Percentiles rank a stretch among this genome's conserved stretches.
phyloP scores from a whole-genome alignment of 2,113 vertebrate species.

The Boulengeromyrus knoepffleri region DNA sequence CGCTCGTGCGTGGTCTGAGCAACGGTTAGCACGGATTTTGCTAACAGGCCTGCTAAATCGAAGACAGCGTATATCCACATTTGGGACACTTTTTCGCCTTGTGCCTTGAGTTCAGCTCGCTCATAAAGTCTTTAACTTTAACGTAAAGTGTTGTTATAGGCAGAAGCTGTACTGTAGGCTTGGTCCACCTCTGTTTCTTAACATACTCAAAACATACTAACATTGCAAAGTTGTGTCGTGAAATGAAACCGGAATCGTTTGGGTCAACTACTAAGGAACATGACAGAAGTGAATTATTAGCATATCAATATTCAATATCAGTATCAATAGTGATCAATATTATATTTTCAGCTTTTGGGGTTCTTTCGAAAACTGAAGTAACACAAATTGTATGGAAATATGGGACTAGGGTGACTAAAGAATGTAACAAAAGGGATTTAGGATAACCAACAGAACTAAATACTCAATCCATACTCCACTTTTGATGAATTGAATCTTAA shows the following conservation, averaged over 20 bases:
- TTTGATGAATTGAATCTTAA: not conserved
- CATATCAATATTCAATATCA: not conserved
- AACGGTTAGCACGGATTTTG: not conserved
- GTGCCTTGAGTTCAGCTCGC: not conserved
- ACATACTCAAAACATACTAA: not conserved
- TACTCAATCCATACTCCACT: not conserved
- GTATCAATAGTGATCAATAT: not conserved
- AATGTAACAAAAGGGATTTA: not conserved
- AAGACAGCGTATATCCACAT: not conserved
- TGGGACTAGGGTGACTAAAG: not conserved
- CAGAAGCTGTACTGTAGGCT: not conserved
- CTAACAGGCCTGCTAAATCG: not conserved
- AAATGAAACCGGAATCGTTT: not conserved
- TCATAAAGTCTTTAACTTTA: not conserved
- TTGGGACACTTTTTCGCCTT: not conserved
- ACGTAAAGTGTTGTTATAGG: not conserved
- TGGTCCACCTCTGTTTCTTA: not conserved
- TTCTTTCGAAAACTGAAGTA: not conserved
- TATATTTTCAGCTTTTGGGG: not conserved
- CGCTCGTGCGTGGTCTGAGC: not conserved
- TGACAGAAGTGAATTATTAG: not conserved
- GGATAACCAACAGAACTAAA: not conserved
- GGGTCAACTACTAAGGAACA: not conserved
- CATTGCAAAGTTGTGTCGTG: not conserved
- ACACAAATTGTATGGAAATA: not conserved